Conservation (phyloP, 2,888 invertebrate species). For the Anticlea derivata region DNA sequence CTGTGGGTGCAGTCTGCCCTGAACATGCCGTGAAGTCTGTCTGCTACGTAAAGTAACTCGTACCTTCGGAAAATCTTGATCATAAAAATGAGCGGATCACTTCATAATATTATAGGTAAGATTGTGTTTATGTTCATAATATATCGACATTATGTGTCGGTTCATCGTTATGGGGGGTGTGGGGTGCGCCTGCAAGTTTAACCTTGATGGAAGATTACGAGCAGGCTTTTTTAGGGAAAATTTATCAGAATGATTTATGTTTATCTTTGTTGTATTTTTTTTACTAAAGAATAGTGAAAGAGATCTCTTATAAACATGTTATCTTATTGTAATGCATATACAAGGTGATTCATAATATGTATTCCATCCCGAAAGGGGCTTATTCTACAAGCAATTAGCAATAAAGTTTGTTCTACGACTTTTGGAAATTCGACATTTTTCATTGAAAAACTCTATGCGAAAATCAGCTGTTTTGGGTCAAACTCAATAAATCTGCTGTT, state of each 20-base stretch:
- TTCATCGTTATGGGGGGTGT: conserved; percentile 24
- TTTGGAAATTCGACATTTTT: no score
- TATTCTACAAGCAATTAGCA: no score
- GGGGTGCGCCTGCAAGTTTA: conserved; percentile 11
- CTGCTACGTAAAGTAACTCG: conserved; percentile 40
- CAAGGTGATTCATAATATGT: no score
- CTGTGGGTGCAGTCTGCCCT: no score
- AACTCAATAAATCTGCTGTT: no score
- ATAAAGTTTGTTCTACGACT: no score
- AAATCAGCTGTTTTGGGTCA: no score
- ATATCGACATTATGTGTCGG: conserved; percentile 34
- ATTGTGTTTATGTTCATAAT: conserved; percentile 39
- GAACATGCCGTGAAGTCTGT: conserved; percentile 1
- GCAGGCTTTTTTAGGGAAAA: background rate
- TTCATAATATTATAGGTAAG: conserved; percentile 43
- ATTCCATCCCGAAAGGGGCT: no score
- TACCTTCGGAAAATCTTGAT: conserved; percentile 36
- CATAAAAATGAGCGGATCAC: conserved; percentile 39
- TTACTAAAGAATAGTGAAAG: no score
- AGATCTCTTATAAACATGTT: no score
- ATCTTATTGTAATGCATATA: no score
- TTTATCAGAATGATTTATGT: conserved; percentile 10
- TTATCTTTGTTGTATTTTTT: background rate
- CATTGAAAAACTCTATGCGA: no score
- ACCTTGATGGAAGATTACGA: conserved; percentile 6